These are phyloP conservation scores for Drosophila melanogaster DNA, from an alignment of 1,140 invertebrate genomes.

Conservation along the genomic window Release_6_plus_ISO1_MT NT_037436.4:946001-946500, in stretches of 20 bases:
- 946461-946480: constrained; percentile 14
- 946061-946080: constrained; percentile 48
- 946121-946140: constrained; percentile 43
- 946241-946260: constrained; percentile 66
- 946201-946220: constrained; percentile 65
- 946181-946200: constrained; percentile 55
- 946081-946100: constrained; percentile 47
- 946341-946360: constrained; percentile 8
- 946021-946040: constrained; percentile 1
- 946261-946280: not conserved
- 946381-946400: constrained; percentile 55
- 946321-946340: constrained; percentile 60
- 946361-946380: not conserved
- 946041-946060: constrained; percentile 16
- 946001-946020: constrained; percentile 12
- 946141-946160: constrained; percentile 12
- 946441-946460: constrained; percentile 42
- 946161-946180: not conserved
- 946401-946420: constrained; percentile 68
- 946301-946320: constrained; percentile 74
- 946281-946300: constrained; percentile 47
- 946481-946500: constrained; percentile 7
- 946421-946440: constrained; percentile 73
- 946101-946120: constrained; percentile 72
- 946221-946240: constrained; percentile 78